Base-by-base conservation (phyloP, 2,888 invertebrate genomes). In the Peribatodes rhomboidaria region DNA sequence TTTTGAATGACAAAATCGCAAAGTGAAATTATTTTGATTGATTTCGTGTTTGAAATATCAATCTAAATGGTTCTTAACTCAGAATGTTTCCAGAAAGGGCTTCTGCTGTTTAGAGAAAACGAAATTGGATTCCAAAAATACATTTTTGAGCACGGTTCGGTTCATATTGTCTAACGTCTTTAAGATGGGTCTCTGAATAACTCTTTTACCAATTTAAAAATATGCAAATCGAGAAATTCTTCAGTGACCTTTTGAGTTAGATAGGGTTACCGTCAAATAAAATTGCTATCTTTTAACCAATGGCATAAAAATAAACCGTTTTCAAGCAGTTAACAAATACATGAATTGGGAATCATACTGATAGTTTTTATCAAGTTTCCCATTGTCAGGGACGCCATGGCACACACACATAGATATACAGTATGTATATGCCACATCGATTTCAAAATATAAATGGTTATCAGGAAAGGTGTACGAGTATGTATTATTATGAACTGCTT, bases 111-210 rank as follows among this genome's bases (percentile, higher is more conserved):
- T 44, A 4, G 13, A 44, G 18, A 18, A 7, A 11, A 13, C 22
- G 3, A 13, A 44, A 22, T 44, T 44, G 44, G 22, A 44, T 44
- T 22, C 44, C 44, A 13, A 22, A 18, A 44, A 44, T 41, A 41
- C 14, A 41, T 20, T 44, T 44, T 13, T 9, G 13, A 16, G 11
- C 18, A 44, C 10, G 16, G 22, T 44, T 44, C 44, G 2, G 22
- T 44, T 44, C 11, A 20, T 20, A 22, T 7, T 44, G 13, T 20
- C 13, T 7, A 13, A 44, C 3, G 13, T 20, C 11, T 1, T 44
- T 44, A 6, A 20, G 22, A 20, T 13, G 7, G 27, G n/a, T 47
- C 14, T n/a, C n/a, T n/a, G 27, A 47, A 44, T 44, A 27, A 47
- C 2, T 47, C 8, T 27, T 27, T 42, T 44, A 3, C 3, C 41